Evolutionary conservation across 2,113 vertebrate species (phyloP), one percentile per base, ranked within the genome.

Genomic region (Anhinga anhinga): DNA sequence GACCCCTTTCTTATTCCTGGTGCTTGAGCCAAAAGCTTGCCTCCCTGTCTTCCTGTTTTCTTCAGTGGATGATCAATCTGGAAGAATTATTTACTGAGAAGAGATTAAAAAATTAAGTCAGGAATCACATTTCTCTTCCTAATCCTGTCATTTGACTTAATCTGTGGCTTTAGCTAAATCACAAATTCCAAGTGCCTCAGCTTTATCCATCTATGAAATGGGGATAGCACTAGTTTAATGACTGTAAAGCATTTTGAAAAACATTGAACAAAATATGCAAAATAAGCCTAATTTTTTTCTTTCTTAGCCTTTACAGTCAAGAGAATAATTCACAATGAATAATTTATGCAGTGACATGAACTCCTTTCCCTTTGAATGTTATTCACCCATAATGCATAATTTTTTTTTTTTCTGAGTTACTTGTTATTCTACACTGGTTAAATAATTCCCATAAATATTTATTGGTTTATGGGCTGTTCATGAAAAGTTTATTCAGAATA

Each of bases 401-500:
- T 78, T 79, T 82, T 50, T 66, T 89, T 89, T 85, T 89, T 85
- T 22, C 49, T 56, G 38, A 83, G 38, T 88, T 86, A 82, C 65
- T 96, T 97, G 16, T 72, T 92, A 87, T 94, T 71, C 66, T 69
- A 61, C 32, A n/a, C 17, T 77, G 29, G 52, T 87, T 91, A 89
- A 95, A 88, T 76, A 94, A 89, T 79, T 88, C n/a, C 25, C 13
- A 92, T 97, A 95, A 93, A 96, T 94, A 97, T 84, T 94, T 93
- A 86, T 92, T 76, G 65, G 7, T 76, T 93, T 95, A 95, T 92
- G 21, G 47, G 6, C 20, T 73, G 25, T 65, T 91, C 56, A 82
- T 86, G 61, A 63, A 70, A 90, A 79, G 30, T 85, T 84, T 91
- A 77, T 91, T 87, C 56, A 72, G 70, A 89, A 69, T 91, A 93